Percentiles rank a stretch among this genome's conserved stretches.
These are phyloP conservation scores for Lethrus apterus DNA, from an alignment of 1,140 invertebrate genomes.

Conservation along the genomic window DNA sequence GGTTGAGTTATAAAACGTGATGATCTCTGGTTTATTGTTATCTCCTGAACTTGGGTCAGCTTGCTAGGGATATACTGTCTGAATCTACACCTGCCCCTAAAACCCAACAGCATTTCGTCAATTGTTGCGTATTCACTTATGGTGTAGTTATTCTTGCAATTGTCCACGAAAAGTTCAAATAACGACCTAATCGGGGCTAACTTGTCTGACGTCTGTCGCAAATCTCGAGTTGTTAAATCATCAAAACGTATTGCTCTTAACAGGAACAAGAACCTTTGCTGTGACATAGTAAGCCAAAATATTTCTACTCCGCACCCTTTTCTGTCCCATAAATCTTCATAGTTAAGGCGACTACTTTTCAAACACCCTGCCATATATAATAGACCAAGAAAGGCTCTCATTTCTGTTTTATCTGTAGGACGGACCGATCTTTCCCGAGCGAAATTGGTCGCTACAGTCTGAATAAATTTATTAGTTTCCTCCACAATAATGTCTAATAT, in stretches of 20 bases:
- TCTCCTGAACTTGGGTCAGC: too few species aligned
- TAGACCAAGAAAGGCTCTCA: too few species aligned
- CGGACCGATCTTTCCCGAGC: too few species aligned
- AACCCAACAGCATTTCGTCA: constrained; percentile 41
- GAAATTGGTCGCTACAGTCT: too few species aligned
- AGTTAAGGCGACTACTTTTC: constrained; percentile 6
- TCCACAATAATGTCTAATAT: too few species aligned
- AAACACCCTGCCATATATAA: too few species aligned
- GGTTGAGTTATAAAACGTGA: too few species aligned
- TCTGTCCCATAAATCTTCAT: constrained; percentile 14
- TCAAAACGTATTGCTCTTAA: constrained; percentile 29
- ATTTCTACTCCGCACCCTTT: constrained; percentile 16
- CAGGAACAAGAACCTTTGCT: constrained; percentile 32
- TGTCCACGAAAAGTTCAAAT: constrained; percentile 36
- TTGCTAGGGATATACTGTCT: too few species aligned
- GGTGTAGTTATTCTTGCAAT: constrained; percentile 36
- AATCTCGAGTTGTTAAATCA: constrained; percentile 26
- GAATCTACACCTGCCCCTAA: constrained; percentile 40
- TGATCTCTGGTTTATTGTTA: too few species aligned
- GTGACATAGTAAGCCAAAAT: constrained; percentile 27
- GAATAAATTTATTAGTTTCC: too few species aligned
- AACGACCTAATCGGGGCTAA: constrained; percentile 37
- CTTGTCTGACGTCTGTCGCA: constrained; percentile 27
- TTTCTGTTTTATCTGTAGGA: too few species aligned
- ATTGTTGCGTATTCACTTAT: constrained; percentile 33